A percentile compares a stretch with the other conserved stretches of the same genome.
Evolutionary conservation across 2,113 vertebrate species (phyloP).

Genomic region (Amia ocellicauda): DNA sequence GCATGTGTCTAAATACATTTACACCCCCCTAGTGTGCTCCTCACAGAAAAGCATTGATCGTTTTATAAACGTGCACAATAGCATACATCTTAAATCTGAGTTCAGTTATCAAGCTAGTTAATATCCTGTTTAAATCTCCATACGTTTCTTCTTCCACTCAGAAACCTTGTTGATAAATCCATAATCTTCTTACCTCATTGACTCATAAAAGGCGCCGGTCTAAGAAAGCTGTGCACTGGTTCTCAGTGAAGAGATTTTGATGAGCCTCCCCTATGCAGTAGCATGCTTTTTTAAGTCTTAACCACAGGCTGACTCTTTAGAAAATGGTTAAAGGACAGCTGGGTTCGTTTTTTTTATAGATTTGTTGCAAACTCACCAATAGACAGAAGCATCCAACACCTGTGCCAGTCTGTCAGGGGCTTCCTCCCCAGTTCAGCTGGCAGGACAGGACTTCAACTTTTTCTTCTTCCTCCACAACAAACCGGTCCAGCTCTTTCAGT

Average conservation of each 20-base stretch:
- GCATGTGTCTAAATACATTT: too few species aligned
- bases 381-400: slow-evolving; percentile 46
- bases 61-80: too few species aligned
- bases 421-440: neutral
- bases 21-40: too few species aligned
- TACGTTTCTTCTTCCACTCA: too few species aligned
- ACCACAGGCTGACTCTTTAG: neutral
- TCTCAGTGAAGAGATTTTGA: neutral
- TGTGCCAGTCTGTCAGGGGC: slow-evolving; percentile 54
- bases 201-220: neutral
- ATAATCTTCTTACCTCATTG: slow-evolving; percentile 11
- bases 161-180: neutral
- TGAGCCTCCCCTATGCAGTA: neutral
- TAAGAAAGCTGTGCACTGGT: neutral
- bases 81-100: too few species aligned
- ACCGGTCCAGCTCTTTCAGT: neutral
- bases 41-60: too few species aligned
- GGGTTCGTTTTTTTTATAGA: slow-evolving; percentile 7
- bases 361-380: slow-evolving; percentile 7
- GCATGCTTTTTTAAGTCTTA: neutral
- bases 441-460: neutral
- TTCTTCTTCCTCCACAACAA: neutral
- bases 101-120: too few species aligned
- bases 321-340: slow-evolving; percentile 7
- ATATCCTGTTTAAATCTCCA: too few species aligned